Evolutionary conservation across 2,888 invertebrate genomes (phyloP).

Genomic region (Protodeltote pygarga): DNA sequence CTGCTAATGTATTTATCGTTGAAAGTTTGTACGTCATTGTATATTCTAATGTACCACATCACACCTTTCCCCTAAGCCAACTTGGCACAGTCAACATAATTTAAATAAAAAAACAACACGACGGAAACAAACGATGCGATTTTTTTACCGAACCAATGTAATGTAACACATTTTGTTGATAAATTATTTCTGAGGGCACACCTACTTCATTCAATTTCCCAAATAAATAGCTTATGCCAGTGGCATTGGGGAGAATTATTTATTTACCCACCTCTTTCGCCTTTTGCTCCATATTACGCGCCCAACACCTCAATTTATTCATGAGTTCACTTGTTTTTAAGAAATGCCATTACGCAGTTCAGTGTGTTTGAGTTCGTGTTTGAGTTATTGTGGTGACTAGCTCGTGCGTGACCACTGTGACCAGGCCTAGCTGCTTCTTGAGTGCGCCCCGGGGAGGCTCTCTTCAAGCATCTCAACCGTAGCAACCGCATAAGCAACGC

Average conservation of each 20-base stretch:
- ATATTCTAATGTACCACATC: no score
- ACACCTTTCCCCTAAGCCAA: no score
- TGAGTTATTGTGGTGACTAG: no score
- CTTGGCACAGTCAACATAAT: conserved; percentile 17
- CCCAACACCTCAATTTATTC: conserved; percentile 55
- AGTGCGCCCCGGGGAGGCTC: no score
- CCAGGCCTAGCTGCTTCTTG: no score
- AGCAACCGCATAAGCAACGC: no score
- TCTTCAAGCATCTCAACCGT: no score
- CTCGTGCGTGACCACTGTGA: no score
- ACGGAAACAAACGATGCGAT: conserved; percentile 55
- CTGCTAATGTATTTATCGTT: no score
- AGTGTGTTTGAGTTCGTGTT: no score
- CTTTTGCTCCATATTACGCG: conserved; percentile 49
- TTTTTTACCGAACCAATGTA: conserved; percentile 58
- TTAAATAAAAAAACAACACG: conserved; percentile 42
- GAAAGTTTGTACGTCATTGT: neutral
- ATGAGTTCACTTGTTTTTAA: conserved; percentile 52
- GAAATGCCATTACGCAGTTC: conserved; percentile 43
- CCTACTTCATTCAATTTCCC: conserved; percentile 64
- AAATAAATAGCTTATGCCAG: conserved; percentile 64
- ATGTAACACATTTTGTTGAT: conserved; percentile 67
- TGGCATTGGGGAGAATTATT: conserved; percentile 56
- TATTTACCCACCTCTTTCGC: conserved; percentile 52
- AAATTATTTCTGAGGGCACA: conserved; percentile 61